Evolutionary conservation across 2,888 invertebrate genomes (phyloP).

Genomic region (Eremobia ochroleuca): DNA sequence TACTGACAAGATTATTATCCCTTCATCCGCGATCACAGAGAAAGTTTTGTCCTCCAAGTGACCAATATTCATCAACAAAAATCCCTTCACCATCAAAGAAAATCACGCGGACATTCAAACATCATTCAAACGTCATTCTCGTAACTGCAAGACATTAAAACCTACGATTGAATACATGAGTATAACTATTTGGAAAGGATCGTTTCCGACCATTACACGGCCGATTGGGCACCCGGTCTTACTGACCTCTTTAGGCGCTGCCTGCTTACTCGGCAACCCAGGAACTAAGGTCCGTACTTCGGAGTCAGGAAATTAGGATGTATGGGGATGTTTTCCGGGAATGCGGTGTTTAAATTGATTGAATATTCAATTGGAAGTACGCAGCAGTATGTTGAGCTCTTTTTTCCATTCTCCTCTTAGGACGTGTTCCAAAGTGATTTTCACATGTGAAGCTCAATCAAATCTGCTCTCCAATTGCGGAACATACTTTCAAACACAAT

Average conservation of each 20-base stretch:
- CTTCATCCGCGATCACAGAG: too few species aligned
- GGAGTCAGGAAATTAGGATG: conserved; percentile 9
- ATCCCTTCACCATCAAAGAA: conserved; percentile 7
- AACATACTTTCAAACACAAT: not conserved
- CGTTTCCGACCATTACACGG: conserved; percentile 61
- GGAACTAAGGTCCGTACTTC: conserved; percentile 14
- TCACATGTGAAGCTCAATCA: not conserved
- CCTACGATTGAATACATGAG: conserved; percentile 48
- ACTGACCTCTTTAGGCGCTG: conserved; percentile 41
- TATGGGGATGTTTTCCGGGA: conserved; percentile 32
- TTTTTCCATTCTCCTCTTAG: not conserved
- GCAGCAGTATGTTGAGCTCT: not conserved
- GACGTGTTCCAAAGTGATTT: not conserved
- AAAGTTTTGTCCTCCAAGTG: not conserved
- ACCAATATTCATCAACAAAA: not conserved
- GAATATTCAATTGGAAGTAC: not conserved
- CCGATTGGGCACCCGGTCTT: conserved; percentile 38
- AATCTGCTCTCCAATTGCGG: not conserved
- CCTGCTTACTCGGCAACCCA: conserved; percentile 52
- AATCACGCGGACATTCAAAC: conserved; percentile 19
- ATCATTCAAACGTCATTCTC: too few species aligned
- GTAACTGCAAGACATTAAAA: conserved; percentile 61
- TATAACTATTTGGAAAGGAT: conserved; percentile 56
- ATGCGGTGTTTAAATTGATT: not conserved
- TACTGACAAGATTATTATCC: too few species aligned